Base-by-base conservation (phyloP, 2,888 invertebrate genomes). In the Bembecia ichneumoniformis region DNA sequence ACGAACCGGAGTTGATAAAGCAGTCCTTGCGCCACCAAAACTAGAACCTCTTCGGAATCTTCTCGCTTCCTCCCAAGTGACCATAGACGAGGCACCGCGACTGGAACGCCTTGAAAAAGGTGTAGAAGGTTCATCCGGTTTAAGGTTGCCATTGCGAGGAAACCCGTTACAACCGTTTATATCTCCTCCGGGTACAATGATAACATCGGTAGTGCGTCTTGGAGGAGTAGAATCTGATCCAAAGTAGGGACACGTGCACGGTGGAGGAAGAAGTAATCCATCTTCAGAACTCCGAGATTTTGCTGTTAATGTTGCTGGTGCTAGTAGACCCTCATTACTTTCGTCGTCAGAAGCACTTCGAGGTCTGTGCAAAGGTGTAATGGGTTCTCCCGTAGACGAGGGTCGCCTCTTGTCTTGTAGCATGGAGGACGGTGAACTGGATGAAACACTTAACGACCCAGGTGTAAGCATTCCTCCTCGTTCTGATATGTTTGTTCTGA, bases 181-280 rank as follows among this genome's bases (percentile, higher is more conserved):
- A 15, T 84, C 87, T n/a, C 89, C 89, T 45, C 86, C 86, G 34
- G 89, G 87, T 7, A 88, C 87, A 36, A 89, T 89, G 1, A 90
- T 87, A 0, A 83, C 81, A 64, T 84, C 83, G 0, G 88, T 88
- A 1, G 83, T 82, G 13, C 81, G 66, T 55, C 80, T 69, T 60
- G 89, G 87, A 51, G 90, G 84, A 56, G 89, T 73, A 15, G 91
- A 89, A 1, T 90, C 90, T 55, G 92, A 90, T 0, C 94, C 94
- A 64, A 95, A 94, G 62, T 94, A 94, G 0, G 94, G 94, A 64
- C 94, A 94, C 0, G 94, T 93, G 70, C 94, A 94, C 0, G 94
- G 93, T 0, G 93, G 92, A 3, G 94, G 93, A 40, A 94, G 68
- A 7, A 90, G 83, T 17, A 91, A 71, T 54, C 83, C 80, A 51